Evolutionary conservation across 2,797 vertebrate genomes (phyloP).

Genomic region (Pogonophryne albipinna): DNA sequence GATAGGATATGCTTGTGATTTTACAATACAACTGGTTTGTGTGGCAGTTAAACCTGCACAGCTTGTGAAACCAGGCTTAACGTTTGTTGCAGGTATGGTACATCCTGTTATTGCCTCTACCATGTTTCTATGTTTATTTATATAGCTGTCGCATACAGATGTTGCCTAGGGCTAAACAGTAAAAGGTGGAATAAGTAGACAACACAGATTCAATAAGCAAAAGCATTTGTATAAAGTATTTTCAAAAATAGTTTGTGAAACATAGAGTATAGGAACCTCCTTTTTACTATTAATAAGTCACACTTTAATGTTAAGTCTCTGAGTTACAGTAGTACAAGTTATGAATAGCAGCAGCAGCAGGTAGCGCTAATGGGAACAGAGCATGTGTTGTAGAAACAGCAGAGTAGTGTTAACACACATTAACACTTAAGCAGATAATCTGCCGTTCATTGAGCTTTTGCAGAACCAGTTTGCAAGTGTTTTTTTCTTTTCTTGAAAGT

Average conservation of each 20-base stretch:
- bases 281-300: background rate
- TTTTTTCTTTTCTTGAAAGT: constrained; percentile 31
- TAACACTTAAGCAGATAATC: constrained; percentile 21
- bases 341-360: constrained; percentile 30
- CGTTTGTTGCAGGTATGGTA: background rate
- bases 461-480: constrained; percentile 10
- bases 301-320: background rate
- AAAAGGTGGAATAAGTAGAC: background rate
- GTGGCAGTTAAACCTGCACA: background rate
- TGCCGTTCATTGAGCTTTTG: constrained; percentile 17
- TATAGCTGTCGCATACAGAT: background rate
- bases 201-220: background rate
- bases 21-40: constrained; percentile 2
- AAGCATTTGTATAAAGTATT: background rate
- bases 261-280: background rate
- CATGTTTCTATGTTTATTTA: background rate
- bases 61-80: background rate
- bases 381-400: constrained; percentile 18
- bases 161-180: background rate
- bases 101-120: background rate
- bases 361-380: constrained; percentile 25
- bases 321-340: background rate
- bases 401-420: constrained; percentile 31
- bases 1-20: background rate
- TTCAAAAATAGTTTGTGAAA: background rate